These are phyloP conservation scores for Puffinus mauretanicus DNA, from an alignment of 2,113 vertebrate genomes.

Conservation along the genomic window DNA sequence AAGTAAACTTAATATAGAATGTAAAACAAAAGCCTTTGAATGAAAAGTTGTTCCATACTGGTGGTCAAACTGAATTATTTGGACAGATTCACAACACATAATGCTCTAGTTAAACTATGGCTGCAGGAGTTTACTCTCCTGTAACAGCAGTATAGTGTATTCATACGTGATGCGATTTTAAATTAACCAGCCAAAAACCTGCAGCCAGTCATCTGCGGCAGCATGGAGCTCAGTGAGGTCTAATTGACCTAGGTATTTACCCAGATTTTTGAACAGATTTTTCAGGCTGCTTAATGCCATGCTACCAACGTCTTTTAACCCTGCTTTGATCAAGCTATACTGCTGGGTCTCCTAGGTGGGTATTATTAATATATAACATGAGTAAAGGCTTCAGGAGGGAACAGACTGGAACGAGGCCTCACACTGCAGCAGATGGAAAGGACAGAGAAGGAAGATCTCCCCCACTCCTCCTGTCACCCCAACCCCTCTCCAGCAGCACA, in stretches of 20 bases:
- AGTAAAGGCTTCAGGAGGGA: not conserved
- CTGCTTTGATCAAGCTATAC: not conserved
- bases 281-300: not conserved
- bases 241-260: not conserved
- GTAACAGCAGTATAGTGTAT: not conserved
- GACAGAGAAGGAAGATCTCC: not conserved
- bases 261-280: not conserved
- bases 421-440: not conserved
- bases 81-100: not conserved
- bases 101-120: not conserved
- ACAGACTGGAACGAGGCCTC: not conserved
- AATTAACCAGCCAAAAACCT: not conserved
- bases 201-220: not conserved
- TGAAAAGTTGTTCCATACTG: not conserved
- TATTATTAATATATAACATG: not conserved
- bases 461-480: rapidly evolving
- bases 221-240: not conserved
- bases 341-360: rapidly evolving
- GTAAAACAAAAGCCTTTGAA: conserved; percentile 23
- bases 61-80: conserved; percentile 6
- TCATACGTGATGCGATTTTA: not conserved
- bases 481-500: not conserved
- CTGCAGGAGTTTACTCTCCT: not conserved
- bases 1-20: conserved; percentile 16
- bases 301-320: not conserved